Evolutionary conservation across 2,113 vertebrate genomes (phyloP), one percentile per base, ranked within the genome.

Genomic region (Equus quagga): DNA sequence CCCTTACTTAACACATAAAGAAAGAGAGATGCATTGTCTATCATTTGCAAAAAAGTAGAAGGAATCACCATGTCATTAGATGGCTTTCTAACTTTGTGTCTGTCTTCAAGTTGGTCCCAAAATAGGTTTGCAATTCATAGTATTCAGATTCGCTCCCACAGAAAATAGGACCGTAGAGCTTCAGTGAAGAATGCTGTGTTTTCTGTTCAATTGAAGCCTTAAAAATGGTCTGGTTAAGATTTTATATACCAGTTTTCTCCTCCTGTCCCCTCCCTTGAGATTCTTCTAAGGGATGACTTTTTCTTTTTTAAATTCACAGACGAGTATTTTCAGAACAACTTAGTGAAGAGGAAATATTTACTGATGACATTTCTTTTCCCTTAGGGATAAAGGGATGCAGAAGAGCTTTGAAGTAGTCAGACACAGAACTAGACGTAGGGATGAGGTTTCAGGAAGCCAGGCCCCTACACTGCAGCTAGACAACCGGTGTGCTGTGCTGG

Each of bases 321-420:
- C 92, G 75, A 89, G 28, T 96, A 94, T 96, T 97, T 98, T 97
- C 78, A 83, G 65, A 93, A 95, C 58, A 83, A 81, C 90, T 69
- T 96, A 98, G 96, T 97, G 92, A 97, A 97, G 97, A 97, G 98
- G 97, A 98, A 98, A 98, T 98, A 98, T 93, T 99, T 99, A 99
- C 98, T 99, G 98, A 98, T 98, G 98, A 98, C 99, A 98, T 99
- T 99, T 99, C 97, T 99, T 99, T 99, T 99, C 98, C 99, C 99
- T 23, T 98, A 99, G 99, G 99, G 99, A 99, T 98, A 98, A 99
- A 99, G 99, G 99, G 99, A 99, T 99, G 99, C 99, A 99, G 99
- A 99, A 99, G 99, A 99, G 99, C 96, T 99, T 99, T 98, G 99
- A 99, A 98, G 99, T 99, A 97, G 99, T 99, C 98, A 99, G 99